These are phyloP conservation scores for Macrotrachela quadricornifera DNA, from an alignment of 1,140 invertebrate species.

Conservation along the genomic window DNA sequence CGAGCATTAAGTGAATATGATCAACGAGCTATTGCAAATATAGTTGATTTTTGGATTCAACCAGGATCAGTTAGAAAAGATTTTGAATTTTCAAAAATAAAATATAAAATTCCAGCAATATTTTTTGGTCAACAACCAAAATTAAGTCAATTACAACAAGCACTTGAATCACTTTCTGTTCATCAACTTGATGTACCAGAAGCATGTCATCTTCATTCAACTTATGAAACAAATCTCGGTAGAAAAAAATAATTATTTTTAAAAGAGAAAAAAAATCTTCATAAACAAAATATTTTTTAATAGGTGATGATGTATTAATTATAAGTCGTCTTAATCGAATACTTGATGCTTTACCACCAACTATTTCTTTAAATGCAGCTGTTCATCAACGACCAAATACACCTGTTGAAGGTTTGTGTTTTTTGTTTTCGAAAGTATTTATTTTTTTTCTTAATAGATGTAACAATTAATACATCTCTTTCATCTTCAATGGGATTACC, in stretches of 20 bases:
- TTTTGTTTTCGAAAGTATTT: not conserved
- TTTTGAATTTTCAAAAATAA: slow-evolving; percentile 22
- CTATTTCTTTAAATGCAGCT: slow-evolving; percentile 19
- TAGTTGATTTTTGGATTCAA: slow-evolving; percentile 29
- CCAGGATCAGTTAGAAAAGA: slow-evolving; percentile 12
- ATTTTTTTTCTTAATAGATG: not conserved
- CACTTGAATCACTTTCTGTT: slow-evolving; percentile 18
- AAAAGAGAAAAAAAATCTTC: too few relatives aligned
- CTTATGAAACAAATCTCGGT: slow-evolving; percentile 24
- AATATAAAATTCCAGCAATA: slow-evolving; percentile 21
- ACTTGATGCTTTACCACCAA: slow-evolving; percentile 23
- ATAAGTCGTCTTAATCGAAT: slow-evolving; percentile 26
- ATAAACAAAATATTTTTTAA: too few relatives aligned
- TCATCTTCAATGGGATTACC: not conserved
- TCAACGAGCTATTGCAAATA: slow-evolving; percentile 11
- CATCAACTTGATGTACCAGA: slow-evolving; percentile 24
- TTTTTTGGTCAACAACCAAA: slow-evolving; percentile 23
- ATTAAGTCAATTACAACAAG: slow-evolving; percentile 20
- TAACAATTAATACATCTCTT: not conserved
- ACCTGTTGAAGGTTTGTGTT: slow-evolving; percentile 20
- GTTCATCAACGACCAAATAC: slow-evolving; percentile 23
- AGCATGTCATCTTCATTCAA: slow-evolving; percentile 25
- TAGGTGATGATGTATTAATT: slow-evolving; percentile 29
- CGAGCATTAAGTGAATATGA: slow-evolving; percentile 5
- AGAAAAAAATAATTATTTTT: too few relatives aligned